Evolutionary conservation across 2,888 invertebrate species (phyloP), one percentile per base, ranked within the genome.

Genomic region (Mycalesis mineus): DNA sequence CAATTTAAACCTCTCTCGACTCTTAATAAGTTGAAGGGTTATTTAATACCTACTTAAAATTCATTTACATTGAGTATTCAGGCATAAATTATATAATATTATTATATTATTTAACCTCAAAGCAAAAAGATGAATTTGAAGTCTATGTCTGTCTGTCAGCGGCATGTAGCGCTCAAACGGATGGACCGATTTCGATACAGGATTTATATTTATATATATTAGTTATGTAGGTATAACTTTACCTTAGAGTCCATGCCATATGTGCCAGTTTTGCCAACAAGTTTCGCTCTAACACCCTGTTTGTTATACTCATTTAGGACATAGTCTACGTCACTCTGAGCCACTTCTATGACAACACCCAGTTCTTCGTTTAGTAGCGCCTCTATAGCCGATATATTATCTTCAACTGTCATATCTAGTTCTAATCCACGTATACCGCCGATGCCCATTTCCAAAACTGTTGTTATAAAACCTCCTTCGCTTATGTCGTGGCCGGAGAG

Each of bases 401-500:
- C 77, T 58, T 70, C 77, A 1, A 72, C 77, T 57, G 82, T 79
- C 14, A 96, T 74, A 64, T 94, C 91, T 0, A 96, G 77, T 13
- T 92, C 84, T 13, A 97, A 72, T 0, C 98, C 98, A 67, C 95
- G 93, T 58, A 98, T 88, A 37, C 98, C 98, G 57, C 94, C 97
- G 75, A 99, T 96, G n/a, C 96, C 95, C 98, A 99, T 98, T 88
- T 99, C 99, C 58, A 99, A 76, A 0, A 97, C 80, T 68, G 97
- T 96, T 0, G 96, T 95, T 41, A 99, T 90, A 33, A 99, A 89
- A 31, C 99, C 99, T 17, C 99, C 99, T 86, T 99, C 99, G 76
- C 98, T 98, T 5, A 99, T 91, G 80, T 99, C 99, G 78, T 99
- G 99, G 0, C 98, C 98, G 5, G 98, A 91, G 36, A 94, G 76